phyloP scores from a whole-genome alignment of 2,888 invertebrate genomes.

The Sphinx pinastri region DNA sequence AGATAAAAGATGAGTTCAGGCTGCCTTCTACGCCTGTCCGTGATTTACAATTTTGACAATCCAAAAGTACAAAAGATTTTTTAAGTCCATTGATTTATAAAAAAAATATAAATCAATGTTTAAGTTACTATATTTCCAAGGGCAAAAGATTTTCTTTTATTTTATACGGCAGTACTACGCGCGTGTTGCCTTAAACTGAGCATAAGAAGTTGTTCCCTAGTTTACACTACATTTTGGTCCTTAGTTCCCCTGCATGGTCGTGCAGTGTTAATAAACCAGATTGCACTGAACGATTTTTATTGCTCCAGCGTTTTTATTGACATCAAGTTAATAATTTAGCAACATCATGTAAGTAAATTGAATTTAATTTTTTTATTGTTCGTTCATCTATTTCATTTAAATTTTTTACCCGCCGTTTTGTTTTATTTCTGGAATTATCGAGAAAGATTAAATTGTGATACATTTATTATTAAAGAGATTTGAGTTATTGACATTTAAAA shows the following conservation, averaged over 20 bases:
- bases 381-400: no score
- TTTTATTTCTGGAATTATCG: not conserved
- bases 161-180: not conserved
- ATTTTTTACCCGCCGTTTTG: not conserved
- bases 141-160: not conserved
- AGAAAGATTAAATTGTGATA: not conserved
- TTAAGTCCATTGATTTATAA: no score
- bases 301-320: not conserved
- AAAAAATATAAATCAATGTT: no score
- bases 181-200: not conserved
- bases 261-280: constrained; percentile 17
- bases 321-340: not conserved
- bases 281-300: not conserved
- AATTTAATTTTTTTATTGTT: no score
- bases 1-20: no score
- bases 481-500: not conserved
- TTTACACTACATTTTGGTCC: constrained; percentile 16
- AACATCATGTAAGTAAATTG: no score
- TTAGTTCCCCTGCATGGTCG: not conserved
- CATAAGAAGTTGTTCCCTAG: constrained; percentile 1
- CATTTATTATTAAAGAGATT: not conserved
- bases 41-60: no score
- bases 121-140: not conserved
- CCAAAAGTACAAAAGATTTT: no score
- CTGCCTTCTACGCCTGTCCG: no score